Base-by-base conservation (phyloP, 2,797 vertebrate genomes). In the Balearica regulorum region DNA sequence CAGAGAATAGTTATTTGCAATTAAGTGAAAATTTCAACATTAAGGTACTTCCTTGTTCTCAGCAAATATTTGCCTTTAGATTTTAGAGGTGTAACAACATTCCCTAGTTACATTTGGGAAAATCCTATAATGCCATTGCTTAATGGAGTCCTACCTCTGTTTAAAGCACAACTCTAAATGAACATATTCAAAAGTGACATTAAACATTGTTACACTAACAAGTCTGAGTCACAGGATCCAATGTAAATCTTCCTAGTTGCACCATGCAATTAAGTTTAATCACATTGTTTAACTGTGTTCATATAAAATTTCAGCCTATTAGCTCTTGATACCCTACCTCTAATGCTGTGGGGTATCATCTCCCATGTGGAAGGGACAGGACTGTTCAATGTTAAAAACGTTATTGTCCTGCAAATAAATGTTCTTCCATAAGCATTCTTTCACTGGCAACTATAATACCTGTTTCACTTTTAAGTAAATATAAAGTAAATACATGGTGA, bases 61-160 rank as follows among this genome's bases (percentile, higher is more conserved):
- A 31, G 13, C 3, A 82, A 81, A 64, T 44, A 57, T 58, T 69
- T 75, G 4, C 10, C 10, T 78, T 58, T 82, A 65, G 10, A 70
- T 69, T 75, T 41, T 62, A 28, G 4, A 48, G 10, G 10, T 60
- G 6, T 4, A 79, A 31, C 13, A 60, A 20, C 8, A 65, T 55
- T 81, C 29, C 5, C 13, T 29, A 28, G 44, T 11, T 16, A 79
- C 1, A 0, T 44, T n/a, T 64, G 10, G 9, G 20, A 77, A 89
- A 83, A 79, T 62, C 14, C 14, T 53, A 7, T 0, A 0, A 46
- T 5, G 1, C 4, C 3, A 22, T 5, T 0, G 2, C 13, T 44
- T 43, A 66, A 53, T 39, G 21, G 51, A 75, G 48, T 43, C 15
- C 16, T 78, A 26, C 14, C 3, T 57, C 10, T n/a, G 5, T 48